Conservation (phyloP, 2,888 invertebrate genomes). For the Pammene fasciana region DNA sequence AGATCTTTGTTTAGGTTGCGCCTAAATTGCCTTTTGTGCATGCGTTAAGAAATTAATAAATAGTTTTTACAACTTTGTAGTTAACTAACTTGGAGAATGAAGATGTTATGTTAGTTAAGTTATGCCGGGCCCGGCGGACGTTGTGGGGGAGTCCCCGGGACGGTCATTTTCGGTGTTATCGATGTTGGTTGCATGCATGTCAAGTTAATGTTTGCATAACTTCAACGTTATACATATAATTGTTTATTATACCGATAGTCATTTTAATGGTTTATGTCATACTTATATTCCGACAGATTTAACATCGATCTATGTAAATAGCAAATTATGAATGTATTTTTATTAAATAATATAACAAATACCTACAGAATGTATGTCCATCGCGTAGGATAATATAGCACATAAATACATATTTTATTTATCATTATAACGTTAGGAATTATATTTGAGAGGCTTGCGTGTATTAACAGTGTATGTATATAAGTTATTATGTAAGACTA, state of each 20-base stretch:
- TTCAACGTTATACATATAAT: constrained; percentile 52
- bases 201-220: constrained; percentile 62
- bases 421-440: constrained; percentile 61
- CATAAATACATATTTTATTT: constrained; percentile 63
- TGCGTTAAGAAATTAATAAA: constrained; percentile 54
- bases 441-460: constrained; percentile 62
- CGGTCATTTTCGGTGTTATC: constrained; percentile 52
- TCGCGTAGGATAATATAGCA: constrained; percentile 58
- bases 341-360: constrained; percentile 60
- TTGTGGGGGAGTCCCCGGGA: neutral
- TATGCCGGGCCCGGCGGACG: constrained; percentile 46
- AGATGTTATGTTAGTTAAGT: constrained; percentile 51
- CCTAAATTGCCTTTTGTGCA: constrained; percentile 68
- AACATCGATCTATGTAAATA: constrained; percentile 70
- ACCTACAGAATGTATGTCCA: constrained; percentile 64
- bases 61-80: constrained; percentile 59
- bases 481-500: constrained; percentile 63
- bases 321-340: constrained; percentile 59
- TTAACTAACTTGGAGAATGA: constrained; percentile 56
- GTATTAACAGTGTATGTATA: constrained; percentile 68
- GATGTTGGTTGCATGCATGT: constrained; percentile 70
- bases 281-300: constrained; percentile 43
- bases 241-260: constrained; percentile 49
- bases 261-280: constrained; percentile 38
- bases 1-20: constrained; percentile 54